These are phyloP conservation scores for Tipula vernalis DNA, from an alignment of 2,888 invertebrate genomes.

Conservation along the genomic window DNA sequence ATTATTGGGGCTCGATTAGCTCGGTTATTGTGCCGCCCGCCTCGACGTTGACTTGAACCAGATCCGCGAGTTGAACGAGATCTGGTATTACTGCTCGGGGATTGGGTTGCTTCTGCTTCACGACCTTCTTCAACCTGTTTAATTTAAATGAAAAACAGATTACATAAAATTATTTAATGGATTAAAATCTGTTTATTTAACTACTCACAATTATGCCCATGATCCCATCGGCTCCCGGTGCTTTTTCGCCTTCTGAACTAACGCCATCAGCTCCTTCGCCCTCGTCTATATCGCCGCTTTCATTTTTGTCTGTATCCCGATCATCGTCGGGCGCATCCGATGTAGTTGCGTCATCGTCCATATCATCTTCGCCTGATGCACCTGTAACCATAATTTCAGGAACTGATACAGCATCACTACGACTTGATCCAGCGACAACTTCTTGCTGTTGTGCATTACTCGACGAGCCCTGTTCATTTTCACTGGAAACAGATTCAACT, in stretches of 20 bases:
- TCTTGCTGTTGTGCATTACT: constrained; percentile 26
- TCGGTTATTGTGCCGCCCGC: constrained; percentile 28
- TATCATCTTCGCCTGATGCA: constrained; percentile 16
- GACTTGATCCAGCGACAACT: constrained; percentile 24
- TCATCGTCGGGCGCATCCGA: constrained; percentile 34
- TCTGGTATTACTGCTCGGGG: constrained; percentile 46
- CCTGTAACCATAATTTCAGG: constrained; percentile 17
- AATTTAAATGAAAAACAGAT: constrained; percentile 15
- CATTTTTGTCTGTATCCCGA: constrained; percentile 23
- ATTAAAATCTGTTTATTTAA: neutral
- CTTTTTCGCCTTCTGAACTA: constrained; percentile 51
- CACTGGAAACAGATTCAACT: constrained; percentile 24
- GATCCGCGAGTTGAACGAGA: constrained; percentile 30
- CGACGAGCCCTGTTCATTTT: constrained; percentile 12
- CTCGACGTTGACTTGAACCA: constrained; percentile 27
- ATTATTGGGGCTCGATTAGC: constrained; percentile 48
- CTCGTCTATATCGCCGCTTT: constrained; percentile 27
- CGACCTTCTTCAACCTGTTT: constrained; percentile 56
- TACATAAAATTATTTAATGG: neutral
- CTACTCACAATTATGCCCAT: constrained; percentile 27
- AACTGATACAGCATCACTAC: constrained; percentile 16
- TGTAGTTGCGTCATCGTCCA: constrained; percentile 35
- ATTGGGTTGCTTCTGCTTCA: constrained; percentile 63
- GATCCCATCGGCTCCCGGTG: constrained; percentile 35
- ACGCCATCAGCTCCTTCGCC: constrained; percentile 38